A percentile compares a stretch with the other conserved stretches of the same genome.
These are phyloP conservation scores for Callaeas wilsoni DNA, from an alignment of 2,113 vertebrate genomes.

Conservation along the genomic window DNA sequence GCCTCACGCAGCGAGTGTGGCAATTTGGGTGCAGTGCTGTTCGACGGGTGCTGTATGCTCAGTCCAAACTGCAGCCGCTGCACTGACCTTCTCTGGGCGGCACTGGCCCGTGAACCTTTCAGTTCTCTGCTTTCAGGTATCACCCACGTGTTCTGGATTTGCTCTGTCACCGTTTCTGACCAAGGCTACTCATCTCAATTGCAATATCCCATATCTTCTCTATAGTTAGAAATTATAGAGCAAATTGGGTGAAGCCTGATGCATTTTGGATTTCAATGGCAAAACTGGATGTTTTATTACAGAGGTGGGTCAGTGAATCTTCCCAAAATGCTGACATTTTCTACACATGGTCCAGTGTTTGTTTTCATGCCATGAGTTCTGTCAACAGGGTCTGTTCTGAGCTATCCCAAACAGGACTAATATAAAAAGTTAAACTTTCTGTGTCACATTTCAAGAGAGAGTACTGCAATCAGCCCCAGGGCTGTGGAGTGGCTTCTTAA, in stretches of 20 bases:
- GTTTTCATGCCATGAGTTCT: background rate
- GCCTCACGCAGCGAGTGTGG: rapidly evolving
- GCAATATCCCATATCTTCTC: background rate
- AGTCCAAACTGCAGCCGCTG: background rate
- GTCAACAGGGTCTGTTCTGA: background rate
- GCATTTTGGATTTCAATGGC: background rate
- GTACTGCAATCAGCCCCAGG: background rate
- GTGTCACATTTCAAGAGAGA: background rate
- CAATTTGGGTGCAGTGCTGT: rapidly evolving
- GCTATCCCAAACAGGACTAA: background rate
- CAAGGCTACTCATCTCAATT: background rate
- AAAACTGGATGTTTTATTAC: background rate
- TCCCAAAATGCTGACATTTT: background rate
- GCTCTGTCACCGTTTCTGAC: background rate
- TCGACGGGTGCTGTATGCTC: rapidly evolving
- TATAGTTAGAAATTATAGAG: background rate
- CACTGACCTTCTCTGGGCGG: background rate
- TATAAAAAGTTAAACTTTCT: background rate
- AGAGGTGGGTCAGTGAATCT: background rate
- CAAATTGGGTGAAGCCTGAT: background rate
- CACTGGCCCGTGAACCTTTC: rapidly evolving
- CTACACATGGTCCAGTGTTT: background rate
- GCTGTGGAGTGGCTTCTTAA: background rate
- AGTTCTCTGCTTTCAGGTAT: background rate
- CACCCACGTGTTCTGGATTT: background rate